Base-by-base conservation (phyloP, 2,113 vertebrate genomes). In the Osmerus eperlanus region DNA sequence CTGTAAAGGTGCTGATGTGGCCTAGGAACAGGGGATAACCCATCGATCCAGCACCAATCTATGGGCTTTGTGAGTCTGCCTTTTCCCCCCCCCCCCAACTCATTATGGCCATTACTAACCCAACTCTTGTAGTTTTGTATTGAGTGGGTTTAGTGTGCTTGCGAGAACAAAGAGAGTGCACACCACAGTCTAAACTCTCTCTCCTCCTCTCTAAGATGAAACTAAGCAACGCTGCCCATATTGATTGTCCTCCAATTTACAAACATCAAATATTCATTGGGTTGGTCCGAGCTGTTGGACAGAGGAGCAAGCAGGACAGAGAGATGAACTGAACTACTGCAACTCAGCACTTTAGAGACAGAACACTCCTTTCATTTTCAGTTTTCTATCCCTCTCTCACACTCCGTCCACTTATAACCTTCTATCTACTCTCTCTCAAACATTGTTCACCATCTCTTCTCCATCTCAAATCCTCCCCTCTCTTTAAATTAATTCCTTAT, bases 221-320 rank as follows among this genome's bases (percentile, higher is more conserved):
- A 72, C 67, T 3, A 61, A 19, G 73, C 62, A 77, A 61, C 74
- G 68, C 63, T 64, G 53, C 12, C 5, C 36, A 36, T 69, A 85
- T 77, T 73, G 83, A 89, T 83, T 70, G 71, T 68, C 64, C 11
- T 6, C 29, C 16, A 60, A 78, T 78, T 76, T 84, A 81, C 60
- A 62, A 68, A 73, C 77, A 84, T 87, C 21, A 86, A 85, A 84
- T 81, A 86, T 88, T 84, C 2, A 89, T 81, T n/a, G 18, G 68
- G 74, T 80, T 78, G 74, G 74, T 78, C 83, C 65, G 72, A 76
- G 68, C 73, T 16, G 66, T 60, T 51, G 32, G 67, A 72, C 74
- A 78, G 72, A 56, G 72, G 56, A 29, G 53, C 63, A 15, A 18
- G 16, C 55, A 56, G 55, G n/a, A n/a, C 55, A 56, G 55, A 56